Evolutionary conservation across 2,113 vertebrate species (phyloP).

Genomic region (Xiphophorus hellerii): DNA sequence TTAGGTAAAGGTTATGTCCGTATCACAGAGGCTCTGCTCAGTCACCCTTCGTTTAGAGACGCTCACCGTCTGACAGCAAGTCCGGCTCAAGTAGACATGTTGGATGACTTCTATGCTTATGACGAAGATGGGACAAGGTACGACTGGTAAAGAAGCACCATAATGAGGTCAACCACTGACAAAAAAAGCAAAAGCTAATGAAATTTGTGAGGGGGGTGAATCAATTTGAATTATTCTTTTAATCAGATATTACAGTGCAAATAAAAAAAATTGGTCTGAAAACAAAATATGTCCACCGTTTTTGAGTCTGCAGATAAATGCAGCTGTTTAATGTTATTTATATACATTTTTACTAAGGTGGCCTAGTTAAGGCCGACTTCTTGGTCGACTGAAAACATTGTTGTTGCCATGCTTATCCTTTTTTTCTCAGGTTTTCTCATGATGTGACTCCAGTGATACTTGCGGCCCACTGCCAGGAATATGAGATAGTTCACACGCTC

Average conservation of each 20-base stretch:
- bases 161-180: not conserved
- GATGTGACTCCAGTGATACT: slow-evolving; percentile 95
- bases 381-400: not conserved
- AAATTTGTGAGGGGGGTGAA: not conserved
- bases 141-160: not conserved
- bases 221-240: not conserved
- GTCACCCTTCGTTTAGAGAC: slow-evolving; percentile 89
- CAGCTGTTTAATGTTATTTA: not conserved
- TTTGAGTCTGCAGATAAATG: not conserved
- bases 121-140: slow-evolving; percentile 94
- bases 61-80: slow-evolving; percentile 88
- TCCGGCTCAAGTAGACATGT: slow-evolving; percentile 90
- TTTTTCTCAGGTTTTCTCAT: slow-evolving; percentile 95
- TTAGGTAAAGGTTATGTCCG: slow-evolving; percentile 91
- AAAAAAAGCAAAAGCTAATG: no score
- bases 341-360: not conserved
- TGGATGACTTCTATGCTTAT: slow-evolving; percentile 98
- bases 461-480: slow-evolving; percentile 96
- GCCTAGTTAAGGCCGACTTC: not conserved
- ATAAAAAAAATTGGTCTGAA: not conserved
- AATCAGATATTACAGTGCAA: not conserved
- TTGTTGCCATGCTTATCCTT: not conserved
- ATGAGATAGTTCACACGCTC: slow-evolving; percentile 95
- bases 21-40: slow-evolving; percentile 93
- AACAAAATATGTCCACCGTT: not conserved